phyloP scores from a whole-genome alignment of 2,888 invertebrate species.

The Drosophila nr. perissopoda region DNA sequence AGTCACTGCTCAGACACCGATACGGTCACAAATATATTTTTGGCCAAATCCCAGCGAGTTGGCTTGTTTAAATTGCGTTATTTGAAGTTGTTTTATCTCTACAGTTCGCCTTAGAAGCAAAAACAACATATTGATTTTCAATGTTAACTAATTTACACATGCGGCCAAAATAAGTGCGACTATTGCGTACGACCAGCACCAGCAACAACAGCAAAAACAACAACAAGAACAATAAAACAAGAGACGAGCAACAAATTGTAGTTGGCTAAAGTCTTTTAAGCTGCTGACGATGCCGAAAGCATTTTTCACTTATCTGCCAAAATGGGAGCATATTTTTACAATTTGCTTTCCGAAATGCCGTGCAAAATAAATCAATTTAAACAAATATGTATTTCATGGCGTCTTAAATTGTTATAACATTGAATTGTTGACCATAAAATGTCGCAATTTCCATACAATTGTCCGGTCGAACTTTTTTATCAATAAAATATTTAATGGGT shows the following conservation, averaged over 20 bases:
- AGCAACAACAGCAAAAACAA: conserved; percentile 5
- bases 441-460: conserved; percentile 1
- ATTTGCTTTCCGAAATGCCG: conserved; percentile 1
- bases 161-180: conserved; percentile 39
- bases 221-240: conserved; percentile 4
- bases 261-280: conserved; percentile 18
- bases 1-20: conserved; percentile 29
- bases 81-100: conserved; percentile 6
- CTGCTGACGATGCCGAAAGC: conserved; percentile 12
- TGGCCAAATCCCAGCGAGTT: conserved; percentile 46
- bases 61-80: conserved; percentile 28
- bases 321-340: conserved; percentile 16
- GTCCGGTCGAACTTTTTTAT: neutral
- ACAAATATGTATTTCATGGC: conserved; percentile 1
- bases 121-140: conserved; percentile 54
- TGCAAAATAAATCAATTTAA: neutral
- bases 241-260: conserved; percentile 35
- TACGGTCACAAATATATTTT: conserved; percentile 48
- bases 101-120: conserved; percentile 38
- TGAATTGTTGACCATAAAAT: conserved; percentile 4
- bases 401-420: neutral
- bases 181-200: conserved; percentile 27
- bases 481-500: neutral
- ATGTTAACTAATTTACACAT: conserved; percentile 75
- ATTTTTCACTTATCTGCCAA: conserved; percentile 34